Evolutionary conservation across 2,888 invertebrate genomes (phyloP).

Genomic region (Dicroscelio sp.): DNA sequence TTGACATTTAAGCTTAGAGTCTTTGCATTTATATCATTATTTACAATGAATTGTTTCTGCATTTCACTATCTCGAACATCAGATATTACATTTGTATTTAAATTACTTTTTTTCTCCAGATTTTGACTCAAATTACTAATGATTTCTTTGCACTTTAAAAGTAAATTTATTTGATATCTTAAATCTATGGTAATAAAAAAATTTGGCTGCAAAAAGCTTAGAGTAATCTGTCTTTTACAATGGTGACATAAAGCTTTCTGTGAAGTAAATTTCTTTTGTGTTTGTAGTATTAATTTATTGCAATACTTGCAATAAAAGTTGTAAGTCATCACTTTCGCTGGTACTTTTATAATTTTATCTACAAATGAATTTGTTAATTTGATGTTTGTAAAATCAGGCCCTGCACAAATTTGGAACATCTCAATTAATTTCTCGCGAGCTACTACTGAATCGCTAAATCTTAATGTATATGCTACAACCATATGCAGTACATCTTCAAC

Average conservation of each 20-base stretch:
- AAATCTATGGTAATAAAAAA: constrained; percentile 20
- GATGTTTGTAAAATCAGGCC: constrained; percentile 17
- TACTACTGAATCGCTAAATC: constrained; percentile 34
- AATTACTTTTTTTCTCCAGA: not conserved
- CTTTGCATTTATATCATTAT: not conserved
- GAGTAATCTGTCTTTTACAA: not conserved
- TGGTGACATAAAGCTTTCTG: constrained; percentile 4
- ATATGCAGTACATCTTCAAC: constrained; percentile 51
- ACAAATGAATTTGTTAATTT: constrained; percentile 45
- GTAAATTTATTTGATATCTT: not conserved
- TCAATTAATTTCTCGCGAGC: constrained; percentile 24
- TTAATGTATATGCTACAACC: constrained; percentile 26
- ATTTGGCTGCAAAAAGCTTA: constrained; percentile 10
- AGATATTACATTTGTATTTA: not conserved
- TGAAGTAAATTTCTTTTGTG: constrained; percentile 35
- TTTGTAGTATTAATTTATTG: constrained; percentile 17
- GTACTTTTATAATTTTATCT: constrained; percentile 40
- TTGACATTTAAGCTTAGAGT: not conserved
- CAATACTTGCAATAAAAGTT: constrained; percentile 63
- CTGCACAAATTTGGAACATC: constrained; percentile 57
- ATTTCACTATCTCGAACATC: not conserved
- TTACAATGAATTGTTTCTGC: not conserved
- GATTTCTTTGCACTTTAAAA: not conserved
- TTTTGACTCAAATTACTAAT: no score
- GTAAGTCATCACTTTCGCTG: constrained; percentile 33